Conservation (phyloP, 2,888 invertebrate species). For the Crocallis elinguaria region DNA sequence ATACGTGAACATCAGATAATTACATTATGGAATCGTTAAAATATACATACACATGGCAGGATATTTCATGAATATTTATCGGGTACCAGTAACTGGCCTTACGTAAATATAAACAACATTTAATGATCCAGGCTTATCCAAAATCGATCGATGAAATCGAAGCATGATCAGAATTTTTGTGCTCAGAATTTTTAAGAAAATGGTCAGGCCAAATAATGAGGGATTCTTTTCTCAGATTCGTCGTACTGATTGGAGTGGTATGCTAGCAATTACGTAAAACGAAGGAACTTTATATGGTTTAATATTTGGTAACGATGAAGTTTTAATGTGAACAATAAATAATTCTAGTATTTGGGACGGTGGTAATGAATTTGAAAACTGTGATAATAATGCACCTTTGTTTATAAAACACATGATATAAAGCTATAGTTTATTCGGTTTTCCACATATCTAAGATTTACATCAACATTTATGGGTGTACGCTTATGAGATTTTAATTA, state of each 20-base stretch:
- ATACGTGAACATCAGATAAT: conserved; percentile 38
- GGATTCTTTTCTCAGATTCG: conserved; percentile 25
- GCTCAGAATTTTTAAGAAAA: conserved; percentile 46
- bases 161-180: conserved; percentile 64
- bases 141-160: conserved; percentile 61
- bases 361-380: background rate
- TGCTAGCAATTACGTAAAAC: conserved; percentile 30
- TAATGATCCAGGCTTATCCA: conserved; percentile 63
- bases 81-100: conserved; percentile 57
- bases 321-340: background rate
- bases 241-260: conserved; percentile 27
- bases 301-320: conserved; percentile 18
- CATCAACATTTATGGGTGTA: background rate
- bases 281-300: conserved; percentile 12
- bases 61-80: conserved; percentile 67
- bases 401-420: background rate
- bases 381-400: background rate
- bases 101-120: conserved; percentile 71
- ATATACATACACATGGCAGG: conserved; percentile 36
- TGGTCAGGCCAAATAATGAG: conserved; percentile 47
- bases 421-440: background rate
- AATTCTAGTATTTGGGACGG: conserved; percentile 1
- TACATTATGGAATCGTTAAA: conserved; percentile 31
- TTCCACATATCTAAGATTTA: background rate
- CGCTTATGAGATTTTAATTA: conserved; percentile 11